Conservation (phyloP, 2,888 invertebrate genomes). For the Thereva nobilitata region DNA sequence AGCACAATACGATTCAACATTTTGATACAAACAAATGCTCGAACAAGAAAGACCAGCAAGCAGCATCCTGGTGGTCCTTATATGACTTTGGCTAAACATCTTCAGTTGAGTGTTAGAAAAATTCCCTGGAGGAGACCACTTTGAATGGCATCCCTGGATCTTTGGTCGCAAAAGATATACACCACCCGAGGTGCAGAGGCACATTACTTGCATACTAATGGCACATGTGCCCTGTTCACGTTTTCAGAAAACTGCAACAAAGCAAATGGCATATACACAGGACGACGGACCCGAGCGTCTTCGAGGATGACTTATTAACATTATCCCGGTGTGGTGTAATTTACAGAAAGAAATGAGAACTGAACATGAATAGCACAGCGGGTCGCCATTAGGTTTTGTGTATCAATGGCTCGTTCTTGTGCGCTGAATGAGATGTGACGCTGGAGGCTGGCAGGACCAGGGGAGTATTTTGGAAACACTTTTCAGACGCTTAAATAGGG, state of each 20-base stretch:
- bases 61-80: slow-evolving; percentile 36
- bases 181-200: slow-evolving; percentile 38
- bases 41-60: slow-evolving; percentile 28
- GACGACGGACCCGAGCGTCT: slow-evolving; percentile 15
- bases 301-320: slow-evolving; percentile 37
- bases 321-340: slow-evolving; percentile 38
- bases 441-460: not conserved
- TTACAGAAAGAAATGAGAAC: slow-evolving; percentile 37
- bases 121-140: slow-evolving; percentile 29
- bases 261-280: slow-evolving; percentile 33
- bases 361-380: slow-evolving; percentile 38
- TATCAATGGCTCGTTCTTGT: slow-evolving; percentile 30
- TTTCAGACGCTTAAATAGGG: slow-evolving; percentile 11
- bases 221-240: slow-evolving; percentile 31
- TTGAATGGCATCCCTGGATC: slow-evolving; percentile 11
- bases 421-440: slow-evolving; percentile 19
- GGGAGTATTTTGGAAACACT: slow-evolving; percentile 19
- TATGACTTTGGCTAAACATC: slow-evolving; percentile 15
- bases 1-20: slow-evolving; percentile 36
- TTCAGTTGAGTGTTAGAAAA: slow-evolving; percentile 25
- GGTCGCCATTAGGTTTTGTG: slow-evolving; percentile 33
- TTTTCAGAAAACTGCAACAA: slow-evolving; percentile 37
- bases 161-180: slow-evolving; percentile 25
- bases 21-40: slow-evolving; percentile 35
- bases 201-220: slow-evolving; percentile 38